Evolutionary conservation across 2,797 vertebrate species (phyloP).

Genomic region (Hippoglossus hippoglossus): DNA sequence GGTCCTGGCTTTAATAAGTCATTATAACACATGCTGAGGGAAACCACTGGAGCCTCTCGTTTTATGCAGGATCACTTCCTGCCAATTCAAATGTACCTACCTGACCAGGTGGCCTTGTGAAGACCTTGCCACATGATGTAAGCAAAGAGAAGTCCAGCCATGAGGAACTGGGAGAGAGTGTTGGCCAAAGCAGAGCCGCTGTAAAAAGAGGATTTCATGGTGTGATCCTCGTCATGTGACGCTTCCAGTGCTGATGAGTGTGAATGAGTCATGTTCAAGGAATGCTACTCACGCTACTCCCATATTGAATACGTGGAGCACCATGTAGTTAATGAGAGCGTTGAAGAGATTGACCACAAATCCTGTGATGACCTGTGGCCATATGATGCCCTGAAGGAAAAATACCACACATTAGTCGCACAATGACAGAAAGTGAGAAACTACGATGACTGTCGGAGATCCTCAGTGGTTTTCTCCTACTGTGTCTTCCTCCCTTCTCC

Average conservation of each 20-base stretch:
- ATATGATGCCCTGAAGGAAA: constrained; percentile 87
- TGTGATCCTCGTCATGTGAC: background rate
- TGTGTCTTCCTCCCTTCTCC: too few species aligned
- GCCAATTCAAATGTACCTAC: constrained; percentile 69
- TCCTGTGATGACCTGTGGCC: constrained; percentile 90
- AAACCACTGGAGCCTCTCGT: background rate
- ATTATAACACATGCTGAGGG: background rate
- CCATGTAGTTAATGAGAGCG: constrained; percentile 87
- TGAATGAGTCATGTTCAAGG: background rate
- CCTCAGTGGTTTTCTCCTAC: too few species aligned
- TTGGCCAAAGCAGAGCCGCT: constrained; percentile 93
- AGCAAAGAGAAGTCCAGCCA: constrained; percentile 84
- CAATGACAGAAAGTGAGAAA: background rate
- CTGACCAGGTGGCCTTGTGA: constrained; percentile 90
- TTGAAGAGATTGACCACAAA: constrained; percentile 88
- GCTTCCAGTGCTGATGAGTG: too few species aligned
- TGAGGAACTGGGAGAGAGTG: constrained; percentile 83
- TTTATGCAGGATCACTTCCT: background rate
- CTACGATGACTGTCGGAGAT: too few species aligned
- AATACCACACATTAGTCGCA: background rate
- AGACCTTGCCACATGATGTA: constrained; percentile 88
- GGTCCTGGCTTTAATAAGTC: background rate
- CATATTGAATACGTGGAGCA: constrained; percentile 85
- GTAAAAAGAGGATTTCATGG: constrained; percentile 11
- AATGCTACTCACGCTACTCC: constrained; percentile 89